These are phyloP conservation scores for Lasioglossum oenotherae DNA, from an alignment of 2,888 invertebrate species.

Conservation along the genomic window DNA sequence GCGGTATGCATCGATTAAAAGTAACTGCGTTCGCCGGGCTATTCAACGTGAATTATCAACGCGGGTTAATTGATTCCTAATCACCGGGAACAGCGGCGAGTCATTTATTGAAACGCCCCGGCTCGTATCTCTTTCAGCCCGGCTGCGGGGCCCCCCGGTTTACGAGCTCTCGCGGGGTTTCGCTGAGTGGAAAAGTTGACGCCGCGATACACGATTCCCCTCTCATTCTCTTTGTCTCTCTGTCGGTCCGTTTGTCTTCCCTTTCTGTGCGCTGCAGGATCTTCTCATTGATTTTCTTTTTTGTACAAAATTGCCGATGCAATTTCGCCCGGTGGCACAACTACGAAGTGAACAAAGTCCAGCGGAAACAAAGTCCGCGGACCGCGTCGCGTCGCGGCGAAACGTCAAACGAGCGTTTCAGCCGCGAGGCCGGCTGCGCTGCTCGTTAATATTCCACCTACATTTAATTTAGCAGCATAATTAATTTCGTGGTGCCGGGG, in stretches of 20 bases:
- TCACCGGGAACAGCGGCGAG: conserved; percentile 31
- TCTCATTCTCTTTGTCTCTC: not conserved
- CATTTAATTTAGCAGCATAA: conserved; percentile 50
- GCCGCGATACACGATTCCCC: not conserved
- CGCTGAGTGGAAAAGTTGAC: conserved; percentile 10
- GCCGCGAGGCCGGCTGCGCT: not conserved
- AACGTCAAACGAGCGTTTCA: conserved; percentile 25
- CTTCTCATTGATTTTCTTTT: not conserved
- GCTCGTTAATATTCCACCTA: conserved; percentile 46
- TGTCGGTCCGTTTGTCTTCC: not conserved
- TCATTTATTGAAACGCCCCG: conserved; percentile 46
- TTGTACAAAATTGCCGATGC: not conserved
- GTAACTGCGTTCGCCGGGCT: conserved; percentile 48
- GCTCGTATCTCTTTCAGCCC: conserved; percentile 17
- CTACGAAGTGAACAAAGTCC: not conserved
- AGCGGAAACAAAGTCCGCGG: not conserved
- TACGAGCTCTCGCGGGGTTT: not conserved
- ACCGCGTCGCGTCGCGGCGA: not conserved
- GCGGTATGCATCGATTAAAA: conserved; percentile 53
- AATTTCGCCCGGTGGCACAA: not conserved
- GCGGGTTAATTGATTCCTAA: conserved; percentile 56
- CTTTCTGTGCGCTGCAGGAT: not conserved
- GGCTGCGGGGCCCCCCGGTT: not conserved
- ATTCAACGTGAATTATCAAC: conserved; percentile 57
- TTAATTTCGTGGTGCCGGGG: conserved; percentile 52